phyloP scores from a whole-genome alignment of 2,797 vertebrate genomes.

The Melanotaenia boesemani region DNA sequence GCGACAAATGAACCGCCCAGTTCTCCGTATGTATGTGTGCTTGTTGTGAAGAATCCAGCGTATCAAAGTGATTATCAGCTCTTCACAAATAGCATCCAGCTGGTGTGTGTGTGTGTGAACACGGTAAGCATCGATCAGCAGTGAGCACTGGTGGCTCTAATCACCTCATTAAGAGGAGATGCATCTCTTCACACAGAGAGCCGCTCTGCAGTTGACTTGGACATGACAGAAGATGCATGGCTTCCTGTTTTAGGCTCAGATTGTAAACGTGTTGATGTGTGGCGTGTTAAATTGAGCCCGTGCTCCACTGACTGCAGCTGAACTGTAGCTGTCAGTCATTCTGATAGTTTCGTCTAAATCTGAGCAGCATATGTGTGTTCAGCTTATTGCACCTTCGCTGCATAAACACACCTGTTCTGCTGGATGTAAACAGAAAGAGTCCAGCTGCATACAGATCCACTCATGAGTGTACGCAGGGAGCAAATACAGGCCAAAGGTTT shows the following conservation, averaged over 20 bases:
- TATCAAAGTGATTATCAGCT: slow-evolving; percentile 21
- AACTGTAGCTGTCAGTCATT: not conserved
- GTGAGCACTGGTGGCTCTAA: slow-evolving; percentile 26
- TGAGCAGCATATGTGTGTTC: slow-evolving; percentile 8
- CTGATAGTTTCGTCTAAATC: not conserved
- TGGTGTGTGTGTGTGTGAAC: not conserved
- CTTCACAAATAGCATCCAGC: not conserved
- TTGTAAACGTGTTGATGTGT: not conserved
- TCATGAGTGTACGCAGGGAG: not conserved
- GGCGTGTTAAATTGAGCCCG: not conserved
- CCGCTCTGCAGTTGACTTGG: not conserved
- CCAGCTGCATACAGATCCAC: not conserved
- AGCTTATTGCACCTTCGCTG: slow-evolving; percentile 6
- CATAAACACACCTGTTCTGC: slow-evolving; percentile 35
- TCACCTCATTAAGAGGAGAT: slow-evolving; percentile 25
- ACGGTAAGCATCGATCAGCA: slow-evolving; percentile 21
- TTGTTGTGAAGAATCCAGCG: slow-evolving; percentile 9
- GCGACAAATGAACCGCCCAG: not conserved
- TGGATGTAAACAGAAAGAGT: not conserved
- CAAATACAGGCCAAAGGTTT: not conserved
- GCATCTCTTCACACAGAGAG: not conserved
- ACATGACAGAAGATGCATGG: not conserved
- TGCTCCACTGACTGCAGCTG: not conserved
- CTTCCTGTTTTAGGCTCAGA: not conserved
- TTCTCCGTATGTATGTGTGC: not conserved